phyloP scores from a whole-genome alignment of 2,113 vertebrate genomes.

The Rhizomys pruinosus region DNA sequence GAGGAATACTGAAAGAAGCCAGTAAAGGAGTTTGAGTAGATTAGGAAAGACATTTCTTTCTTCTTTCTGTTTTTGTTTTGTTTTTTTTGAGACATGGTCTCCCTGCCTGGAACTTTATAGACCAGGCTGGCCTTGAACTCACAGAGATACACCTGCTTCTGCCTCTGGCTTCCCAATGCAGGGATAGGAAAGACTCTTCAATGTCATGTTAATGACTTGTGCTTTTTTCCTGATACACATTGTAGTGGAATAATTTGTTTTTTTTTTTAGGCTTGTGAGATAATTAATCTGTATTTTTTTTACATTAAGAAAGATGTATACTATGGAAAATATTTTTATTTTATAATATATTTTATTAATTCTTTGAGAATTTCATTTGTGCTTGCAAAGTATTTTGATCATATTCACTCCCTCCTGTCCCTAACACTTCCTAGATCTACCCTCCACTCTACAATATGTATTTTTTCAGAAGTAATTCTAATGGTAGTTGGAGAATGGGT shows the following conservation, averaged over 20 bases:
- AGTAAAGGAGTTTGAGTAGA: background rate
- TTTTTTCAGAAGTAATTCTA: slow-evolving; percentile 42
- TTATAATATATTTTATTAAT: too few relatives aligned
- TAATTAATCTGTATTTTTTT: background rate
- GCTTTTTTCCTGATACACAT: background rate
- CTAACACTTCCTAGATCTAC: too few relatives aligned
- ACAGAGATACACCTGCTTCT: too few relatives aligned
- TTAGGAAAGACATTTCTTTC: background rate
- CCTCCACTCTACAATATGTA: background rate
- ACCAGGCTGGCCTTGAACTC: too few relatives aligned
- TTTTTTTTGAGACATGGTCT: too few relatives aligned
- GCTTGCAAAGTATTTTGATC: too few relatives aligned
- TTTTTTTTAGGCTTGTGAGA: slow-evolving; percentile 18
- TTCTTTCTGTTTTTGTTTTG: too few relatives aligned
- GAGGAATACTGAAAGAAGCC: slow-evolving; percentile 11
- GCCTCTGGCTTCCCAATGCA: too few relatives aligned
- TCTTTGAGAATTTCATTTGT: too few relatives aligned
- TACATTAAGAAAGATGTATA: background rate
- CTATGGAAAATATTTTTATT: too few relatives aligned
- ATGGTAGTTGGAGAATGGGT: slow-evolving; percentile 21
- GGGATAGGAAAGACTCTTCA: background rate
- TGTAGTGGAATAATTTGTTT: background rate
- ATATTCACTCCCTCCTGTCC: too few relatives aligned
- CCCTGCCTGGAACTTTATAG: too few relatives aligned
- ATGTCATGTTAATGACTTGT: slow-evolving; percentile 3